Conservation (phyloP, 2,888 invertebrate genomes). For the Seira musarum region DNA sequence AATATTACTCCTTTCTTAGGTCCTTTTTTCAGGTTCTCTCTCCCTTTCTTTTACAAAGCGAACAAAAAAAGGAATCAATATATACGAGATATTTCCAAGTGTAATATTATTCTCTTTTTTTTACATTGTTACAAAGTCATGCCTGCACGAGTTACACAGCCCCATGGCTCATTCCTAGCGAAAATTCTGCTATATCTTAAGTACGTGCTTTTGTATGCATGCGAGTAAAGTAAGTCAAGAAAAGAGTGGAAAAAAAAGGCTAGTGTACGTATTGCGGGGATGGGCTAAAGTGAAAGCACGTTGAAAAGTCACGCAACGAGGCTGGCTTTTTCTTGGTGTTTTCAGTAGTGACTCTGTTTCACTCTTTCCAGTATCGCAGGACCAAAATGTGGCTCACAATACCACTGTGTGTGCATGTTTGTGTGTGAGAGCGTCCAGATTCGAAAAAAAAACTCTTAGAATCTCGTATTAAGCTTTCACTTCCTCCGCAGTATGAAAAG, state of each 20-base stretch:
- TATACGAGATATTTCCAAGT: conserved; percentile 46
- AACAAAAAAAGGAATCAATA: conserved; percentile 56
- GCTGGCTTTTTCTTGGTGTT: conserved; percentile 46
- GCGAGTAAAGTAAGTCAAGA: conserved; percentile 48
- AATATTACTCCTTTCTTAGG: conserved; percentile 5
- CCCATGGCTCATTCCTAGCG: not conserved
- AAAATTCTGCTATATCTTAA: conserved; percentile 8
- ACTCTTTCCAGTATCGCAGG: conserved; percentile 9
- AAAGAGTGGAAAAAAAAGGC: conserved; percentile 49
- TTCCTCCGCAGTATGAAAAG: conserved; percentile 60
- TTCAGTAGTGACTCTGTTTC: conserved; percentile 29
- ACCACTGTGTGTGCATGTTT: not conserved
- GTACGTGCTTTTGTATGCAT: conserved; percentile 41
- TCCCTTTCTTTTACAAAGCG: not conserved
- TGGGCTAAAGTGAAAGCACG: conserved; percentile 56
- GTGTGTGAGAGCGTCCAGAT: conserved; percentile 38
- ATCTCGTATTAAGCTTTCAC: conserved; percentile 46
- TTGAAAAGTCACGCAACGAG: conserved; percentile 58
- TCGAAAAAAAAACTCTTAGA: conserved; percentile 23
- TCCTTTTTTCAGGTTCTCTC: conserved; percentile 23
- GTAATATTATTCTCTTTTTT: conserved; percentile 23
- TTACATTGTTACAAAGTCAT: conserved; percentile 43
- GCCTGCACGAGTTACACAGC: conserved; percentile 11
- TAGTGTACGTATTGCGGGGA: conserved; percentile 60
- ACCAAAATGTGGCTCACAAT: conserved; percentile 21